phyloP scores from a whole-genome alignment of 2,797 vertebrate genomes.

The Spatula versicolor region DNA sequence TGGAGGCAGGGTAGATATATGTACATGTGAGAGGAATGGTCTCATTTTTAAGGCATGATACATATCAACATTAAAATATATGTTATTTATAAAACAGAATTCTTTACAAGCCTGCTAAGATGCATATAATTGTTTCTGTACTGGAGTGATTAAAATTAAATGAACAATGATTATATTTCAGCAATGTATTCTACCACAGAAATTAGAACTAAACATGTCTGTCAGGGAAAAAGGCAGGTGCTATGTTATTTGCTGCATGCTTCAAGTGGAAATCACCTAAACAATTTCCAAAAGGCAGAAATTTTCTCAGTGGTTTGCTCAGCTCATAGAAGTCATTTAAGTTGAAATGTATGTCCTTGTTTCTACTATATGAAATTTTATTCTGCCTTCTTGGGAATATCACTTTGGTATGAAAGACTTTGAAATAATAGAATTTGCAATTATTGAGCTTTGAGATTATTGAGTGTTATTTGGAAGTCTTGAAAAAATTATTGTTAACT shows the following conservation, averaged over 20 bases:
- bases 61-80: neutral
- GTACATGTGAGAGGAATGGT: neutral
- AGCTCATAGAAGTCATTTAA: neutral
- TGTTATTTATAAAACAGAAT: neutral
- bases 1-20: too few relatives aligned
- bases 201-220: neutral
- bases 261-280: neutral
- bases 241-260: neutral
- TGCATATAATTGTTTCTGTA: neutral
- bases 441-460: conserved; percentile 25
- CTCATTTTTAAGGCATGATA: neutral
- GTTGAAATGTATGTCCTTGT: conserved; percentile 5
- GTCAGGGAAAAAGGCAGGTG: neutral
- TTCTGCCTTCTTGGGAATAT: conserved; percentile 13
- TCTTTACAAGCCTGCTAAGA: neutral
- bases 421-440: conserved; percentile 8
- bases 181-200: neutral
- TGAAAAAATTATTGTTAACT: conserved; percentile 7
- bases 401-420: neutral
- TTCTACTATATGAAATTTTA: conserved; percentile 3
- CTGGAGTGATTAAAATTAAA: neutral
- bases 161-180: neutral
- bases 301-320: neutral
- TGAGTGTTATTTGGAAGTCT: conserved; percentile 14
- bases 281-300: neutral